Conservation (phyloP, 1,140 invertebrate species). For the Drosophila guanche region DNA sequence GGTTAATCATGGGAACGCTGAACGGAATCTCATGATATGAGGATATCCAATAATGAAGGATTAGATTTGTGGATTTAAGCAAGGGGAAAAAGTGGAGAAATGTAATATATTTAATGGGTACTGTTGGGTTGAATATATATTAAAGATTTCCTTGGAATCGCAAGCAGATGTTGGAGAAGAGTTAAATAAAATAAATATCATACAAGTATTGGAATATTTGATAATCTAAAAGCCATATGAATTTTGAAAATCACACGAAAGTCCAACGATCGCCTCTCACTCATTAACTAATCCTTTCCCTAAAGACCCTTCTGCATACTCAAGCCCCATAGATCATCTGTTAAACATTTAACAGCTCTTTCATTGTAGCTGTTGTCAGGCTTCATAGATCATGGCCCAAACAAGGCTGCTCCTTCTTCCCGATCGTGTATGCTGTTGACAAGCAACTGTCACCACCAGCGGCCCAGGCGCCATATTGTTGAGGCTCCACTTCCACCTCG, state of each 20-base stretch:
- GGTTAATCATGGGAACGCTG: conserved; percentile 42
- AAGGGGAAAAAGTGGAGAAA: no score
- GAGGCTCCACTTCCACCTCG: conserved; percentile 46
- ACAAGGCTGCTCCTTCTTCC: conserved; percentile 11
- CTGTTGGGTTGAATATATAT: no score
- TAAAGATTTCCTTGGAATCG: neutral
- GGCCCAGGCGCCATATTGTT: conserved; percentile 60
- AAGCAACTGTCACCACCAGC: conserved; percentile 76
- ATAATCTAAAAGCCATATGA: no score
- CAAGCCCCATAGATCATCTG: conserved; percentile 35
- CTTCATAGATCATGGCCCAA: conserved; percentile 47
- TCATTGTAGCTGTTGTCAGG: conserved; percentile 40
- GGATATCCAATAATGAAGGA: no score
- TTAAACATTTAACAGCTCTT: conserved; percentile 48
- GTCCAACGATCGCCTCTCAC: neutral
- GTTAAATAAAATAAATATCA: no score
- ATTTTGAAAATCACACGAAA: no score
- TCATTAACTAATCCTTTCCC: neutral
- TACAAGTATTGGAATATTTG: no score
- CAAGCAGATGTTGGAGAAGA: no score
- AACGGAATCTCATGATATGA: no score
- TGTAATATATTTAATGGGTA: no score
- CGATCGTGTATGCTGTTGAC: conserved; percentile 66
- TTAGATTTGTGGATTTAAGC: no score
- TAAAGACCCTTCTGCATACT: neutral